Evolutionary conservation across 2,113 vertebrate species (phyloP), one percentile per base, ranked within the genome.

Genomic region (Callaeas wilsoni): DNA sequence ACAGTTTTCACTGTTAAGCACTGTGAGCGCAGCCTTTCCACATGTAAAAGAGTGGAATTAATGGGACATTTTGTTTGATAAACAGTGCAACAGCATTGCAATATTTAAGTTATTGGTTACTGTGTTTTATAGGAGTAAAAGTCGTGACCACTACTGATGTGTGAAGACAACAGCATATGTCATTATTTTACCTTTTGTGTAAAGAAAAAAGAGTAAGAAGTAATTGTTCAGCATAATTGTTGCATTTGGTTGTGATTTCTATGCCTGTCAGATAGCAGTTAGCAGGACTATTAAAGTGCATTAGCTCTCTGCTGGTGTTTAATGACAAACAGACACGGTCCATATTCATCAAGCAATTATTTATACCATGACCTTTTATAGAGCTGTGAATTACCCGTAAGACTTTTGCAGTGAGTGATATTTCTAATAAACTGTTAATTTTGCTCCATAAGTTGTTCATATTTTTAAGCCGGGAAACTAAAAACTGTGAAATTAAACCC

Each of bases 401-500:
- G 95, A 97, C 91, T 97, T 97, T 90, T 93, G 56, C 81, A 74
- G 80, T 97, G 94, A 97, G 82, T 97, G 96, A 97, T 98, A 96
- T 95, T 97, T 96, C 96, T 96, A 97, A 97, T 97, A 97, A 97
- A 96, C 78, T 93, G 70, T 81, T 93, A 93, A 91, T 97, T 96
- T 96, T 94, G 69, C 90, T 90, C 84, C 80, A 86, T 97, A 98
- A 97, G 94, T 96, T 96, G 96, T 92, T 97, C 91, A 65, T 95
- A 92, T 96, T 95, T 97, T 95, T 97, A 96, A 96, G 65, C 69
- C 60, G 56, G 87, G 87, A 97, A 98, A 94, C 97, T 97, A 97
- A 97, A 98, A 97, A 89, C 97, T 98, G 98, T 98, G 98, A 98
- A 98, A 98, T 98, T 98, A 98, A 98, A 95, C 94, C 90, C 95